Evolutionary conservation across 1,140 invertebrate species (phyloP).

Genomic region (Cepaea nemoralis): DNA sequence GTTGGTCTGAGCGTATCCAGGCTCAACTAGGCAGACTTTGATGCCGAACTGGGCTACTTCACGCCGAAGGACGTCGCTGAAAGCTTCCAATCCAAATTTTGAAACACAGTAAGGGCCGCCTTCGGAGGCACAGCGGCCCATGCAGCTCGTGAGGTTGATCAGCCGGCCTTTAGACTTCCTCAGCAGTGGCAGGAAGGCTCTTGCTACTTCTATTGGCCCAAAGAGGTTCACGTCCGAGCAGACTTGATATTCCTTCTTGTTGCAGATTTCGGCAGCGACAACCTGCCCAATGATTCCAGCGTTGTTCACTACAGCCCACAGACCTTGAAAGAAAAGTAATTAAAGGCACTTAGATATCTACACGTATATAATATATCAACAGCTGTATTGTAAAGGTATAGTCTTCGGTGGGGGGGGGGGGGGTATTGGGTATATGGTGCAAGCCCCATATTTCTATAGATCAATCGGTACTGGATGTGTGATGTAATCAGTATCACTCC

Average conservation of each 20-base stretch:
- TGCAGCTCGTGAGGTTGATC: conserved; percentile 49
- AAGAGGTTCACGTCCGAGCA: conserved; percentile 48
- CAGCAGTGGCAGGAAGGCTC: conserved; percentile 53
- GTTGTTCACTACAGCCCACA: conserved; percentile 62
- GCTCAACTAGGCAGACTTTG: conserved; percentile 62
- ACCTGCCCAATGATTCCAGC: conserved; percentile 48
- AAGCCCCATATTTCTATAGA: too few relatives aligned
- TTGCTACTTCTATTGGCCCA: conserved; percentile 48
- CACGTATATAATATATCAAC: too few relatives aligned
- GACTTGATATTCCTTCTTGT: conserved; percentile 40
- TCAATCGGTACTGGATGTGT: too few relatives aligned
- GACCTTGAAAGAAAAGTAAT: conserved; percentile 41
- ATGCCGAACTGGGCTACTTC: conserved; percentile 66
- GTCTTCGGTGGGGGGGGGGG: too few relatives aligned
- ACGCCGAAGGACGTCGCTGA: conserved; percentile 48
- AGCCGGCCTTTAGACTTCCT: conserved; percentile 48
- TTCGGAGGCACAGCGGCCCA: conserved; percentile 34
- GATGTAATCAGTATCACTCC: too few relatives aligned
- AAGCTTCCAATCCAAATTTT: conserved; percentile 53
- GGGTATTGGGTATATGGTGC: too few relatives aligned
- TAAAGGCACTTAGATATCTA: too few relatives aligned
- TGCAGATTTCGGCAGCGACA: conserved; percentile 39
- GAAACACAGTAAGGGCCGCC: conserved; percentile 43
- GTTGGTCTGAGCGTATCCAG: conserved; percentile 62
- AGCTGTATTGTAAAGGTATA: too few relatives aligned